A percentile compares a stretch with the other conserved stretches of the same genome.
These are phyloP conservation scores for Passerina amoena DNA, from an alignment of 2,113 vertebrate genomes.

Conservation along the genomic window DNA sequence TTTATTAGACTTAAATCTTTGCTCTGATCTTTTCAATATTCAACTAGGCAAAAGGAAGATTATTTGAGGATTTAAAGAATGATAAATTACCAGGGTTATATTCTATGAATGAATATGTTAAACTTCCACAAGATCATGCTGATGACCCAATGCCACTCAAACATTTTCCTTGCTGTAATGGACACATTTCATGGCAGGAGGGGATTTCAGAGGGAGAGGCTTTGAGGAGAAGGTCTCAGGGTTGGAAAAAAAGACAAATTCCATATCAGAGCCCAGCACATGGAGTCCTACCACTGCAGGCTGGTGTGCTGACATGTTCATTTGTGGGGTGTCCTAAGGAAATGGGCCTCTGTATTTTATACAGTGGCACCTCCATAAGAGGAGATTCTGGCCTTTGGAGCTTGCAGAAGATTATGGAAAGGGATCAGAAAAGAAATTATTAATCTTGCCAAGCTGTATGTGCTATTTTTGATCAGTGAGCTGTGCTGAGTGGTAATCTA, in stretches of 20 bases:
- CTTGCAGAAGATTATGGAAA: not conserved
- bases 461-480: not conserved
- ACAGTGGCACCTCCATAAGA: not conserved
- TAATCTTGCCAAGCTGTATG: not conserved
- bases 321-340: not conserved
- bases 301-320: not conserved
- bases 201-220: not conserved
- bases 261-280: fast-evolving
- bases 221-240: not conserved
- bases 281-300: not conserved
- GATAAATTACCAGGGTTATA: not conserved
- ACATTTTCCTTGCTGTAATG: not conserved
- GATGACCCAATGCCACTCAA: not conserved
- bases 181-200: not conserved
- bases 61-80: not conserved
- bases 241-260: not conserved
- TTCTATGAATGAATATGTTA: not conserved
- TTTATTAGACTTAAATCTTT: not conserved
- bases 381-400: not conserved
- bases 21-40: not conserved
- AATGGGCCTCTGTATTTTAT: not conserved
- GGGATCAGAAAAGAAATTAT: not conserved
- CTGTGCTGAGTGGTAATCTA: not conserved
- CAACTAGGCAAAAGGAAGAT: not conserved
- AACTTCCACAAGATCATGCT: not conserved